Conservation (phyloP, 2,888 invertebrate genomes). For the Pachymerium ferrugineum region DNA sequence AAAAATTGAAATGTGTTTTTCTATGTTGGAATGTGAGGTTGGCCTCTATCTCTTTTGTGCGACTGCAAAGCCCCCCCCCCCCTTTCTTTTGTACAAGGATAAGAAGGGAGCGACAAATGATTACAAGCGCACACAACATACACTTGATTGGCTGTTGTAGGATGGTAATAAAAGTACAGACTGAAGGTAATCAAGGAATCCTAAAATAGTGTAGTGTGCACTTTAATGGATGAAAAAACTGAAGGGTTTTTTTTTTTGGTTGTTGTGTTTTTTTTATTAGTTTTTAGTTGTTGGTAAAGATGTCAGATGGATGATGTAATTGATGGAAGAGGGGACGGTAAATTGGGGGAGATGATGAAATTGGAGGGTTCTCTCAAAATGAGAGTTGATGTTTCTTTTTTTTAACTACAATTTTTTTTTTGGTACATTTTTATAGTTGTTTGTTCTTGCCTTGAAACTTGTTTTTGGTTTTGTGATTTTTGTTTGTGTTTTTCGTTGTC, state of each 20-base stretch:
- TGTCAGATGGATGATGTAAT: too few species aligned
- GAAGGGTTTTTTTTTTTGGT: neutral
- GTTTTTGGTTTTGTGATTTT: too few species aligned
- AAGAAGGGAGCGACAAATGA: conserved; percentile 25
- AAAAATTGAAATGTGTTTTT: conserved; percentile 24
- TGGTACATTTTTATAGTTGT: too few species aligned
- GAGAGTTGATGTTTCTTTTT: too few species aligned
- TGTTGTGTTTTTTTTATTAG: too few species aligned
- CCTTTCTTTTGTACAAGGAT: conserved; percentile 1
- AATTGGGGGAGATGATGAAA: too few species aligned
- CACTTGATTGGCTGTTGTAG: neutral
- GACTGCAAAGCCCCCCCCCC: neutral
- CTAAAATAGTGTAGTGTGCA: neutral
- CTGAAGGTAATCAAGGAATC: neutral
- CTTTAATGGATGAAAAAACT: neutral
- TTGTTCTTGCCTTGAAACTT: too few species aligned
- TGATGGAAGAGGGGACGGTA: too few species aligned
- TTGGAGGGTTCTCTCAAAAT: too few species aligned
- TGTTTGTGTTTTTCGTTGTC: too few species aligned
- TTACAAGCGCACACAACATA: conserved; percentile 15
- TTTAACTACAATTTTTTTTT: too few species aligned
- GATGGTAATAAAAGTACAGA: neutral
- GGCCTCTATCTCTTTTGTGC: conserved; percentile 24
- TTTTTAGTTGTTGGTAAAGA: too few species aligned
- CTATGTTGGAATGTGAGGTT: conserved; percentile 14